Conservation (phyloP, 2,888 invertebrate species). For the Drosophila algonquin region DNA sequence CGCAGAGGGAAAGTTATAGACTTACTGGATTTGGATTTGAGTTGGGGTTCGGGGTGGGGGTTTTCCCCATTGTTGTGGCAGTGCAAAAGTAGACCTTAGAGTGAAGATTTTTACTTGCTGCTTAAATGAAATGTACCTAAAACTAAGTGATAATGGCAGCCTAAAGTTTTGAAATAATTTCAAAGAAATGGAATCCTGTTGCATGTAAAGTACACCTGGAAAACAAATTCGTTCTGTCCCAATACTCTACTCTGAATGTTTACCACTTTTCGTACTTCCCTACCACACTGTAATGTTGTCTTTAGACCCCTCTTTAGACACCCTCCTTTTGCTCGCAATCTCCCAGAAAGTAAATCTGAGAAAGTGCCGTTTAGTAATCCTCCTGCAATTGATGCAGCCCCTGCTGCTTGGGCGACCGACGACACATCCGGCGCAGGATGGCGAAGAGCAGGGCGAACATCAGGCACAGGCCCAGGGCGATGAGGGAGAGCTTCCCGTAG, state of each 20-base stretch:
- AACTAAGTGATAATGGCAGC: neutral
- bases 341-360: conserved; percentile 13
- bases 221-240: neutral
- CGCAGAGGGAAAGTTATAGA: conserved; percentile 55
- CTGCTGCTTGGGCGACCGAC: conserved; percentile 59
- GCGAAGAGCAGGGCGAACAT: conserved; percentile 82
- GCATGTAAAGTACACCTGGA: neutral
- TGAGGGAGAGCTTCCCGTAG: conserved; percentile 81
- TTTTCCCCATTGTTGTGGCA: too few relatives aligned
- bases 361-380: conserved; percentile 60
- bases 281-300: too few relatives aligned
- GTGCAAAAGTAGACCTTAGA: conserved; percentile 8
- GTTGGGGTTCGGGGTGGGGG: neutral
- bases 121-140: neutral
- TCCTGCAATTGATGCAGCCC: conserved; percentile 66
- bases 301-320: neutral
- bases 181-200: too few relatives aligned
- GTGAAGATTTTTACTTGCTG: neutral
- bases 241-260: neutral
- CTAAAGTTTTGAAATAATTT: neutral
- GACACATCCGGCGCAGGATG: conserved; percentile 82
- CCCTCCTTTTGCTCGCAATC: neutral
- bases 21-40: conserved; percentile 39
- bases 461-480: conserved; percentile 80
- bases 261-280: too few relatives aligned